phyloP scores from a whole-genome alignment of 2,888 invertebrate species.

The Epicampocera succincta region DNA sequence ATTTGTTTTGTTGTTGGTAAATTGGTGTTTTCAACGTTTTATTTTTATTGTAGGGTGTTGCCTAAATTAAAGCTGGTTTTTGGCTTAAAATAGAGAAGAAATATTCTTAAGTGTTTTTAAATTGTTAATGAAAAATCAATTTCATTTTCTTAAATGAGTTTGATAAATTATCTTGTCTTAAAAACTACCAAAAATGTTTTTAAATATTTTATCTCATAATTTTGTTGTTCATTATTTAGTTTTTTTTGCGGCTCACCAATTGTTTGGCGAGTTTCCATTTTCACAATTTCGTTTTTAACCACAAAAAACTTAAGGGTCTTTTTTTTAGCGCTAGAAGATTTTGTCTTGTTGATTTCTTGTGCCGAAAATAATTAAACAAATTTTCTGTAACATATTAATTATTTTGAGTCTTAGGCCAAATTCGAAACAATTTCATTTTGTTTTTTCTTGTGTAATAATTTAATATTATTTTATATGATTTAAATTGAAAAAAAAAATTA shows the following conservation, averaged over 20 bases:
- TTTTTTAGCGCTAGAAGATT: conserved; percentile 74
- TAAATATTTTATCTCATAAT: not conserved
- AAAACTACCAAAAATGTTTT: conserved; percentile 23
- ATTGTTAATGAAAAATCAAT: too few relatives aligned
- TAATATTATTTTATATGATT: not conserved
- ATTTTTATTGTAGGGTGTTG: conserved; percentile 35
- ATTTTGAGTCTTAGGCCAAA: conserved; percentile 55
- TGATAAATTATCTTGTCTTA: conserved; percentile 3
- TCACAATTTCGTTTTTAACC: conserved; percentile 56
- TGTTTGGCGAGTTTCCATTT: conserved; percentile 13
- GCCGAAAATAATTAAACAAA: conserved; percentile 73
- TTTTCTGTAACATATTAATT: conserved; percentile 50
- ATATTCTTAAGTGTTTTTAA: too few relatives aligned
- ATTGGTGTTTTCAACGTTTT: conserved; percentile 68
- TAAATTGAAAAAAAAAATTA: not conserved
- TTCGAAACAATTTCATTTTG: conserved; percentile 15
- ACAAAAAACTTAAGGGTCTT: conserved; percentile 43
- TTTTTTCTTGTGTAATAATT: not conserved
- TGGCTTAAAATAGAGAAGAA: too few relatives aligned
- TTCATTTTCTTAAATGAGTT: too few relatives aligned
- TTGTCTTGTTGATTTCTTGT: conserved; percentile 66
- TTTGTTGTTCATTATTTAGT: conserved; percentile 3
- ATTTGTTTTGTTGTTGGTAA: conserved; percentile 43
- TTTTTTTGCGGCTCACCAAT: conserved; percentile 8
- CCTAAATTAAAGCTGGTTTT: conserved; percentile 1